A percentile compares a stretch with the other conserved stretches of the same genome.
Conservation (phyloP, 1,140 invertebrate genomes). For the Tetramorium alpestre region DNA sequence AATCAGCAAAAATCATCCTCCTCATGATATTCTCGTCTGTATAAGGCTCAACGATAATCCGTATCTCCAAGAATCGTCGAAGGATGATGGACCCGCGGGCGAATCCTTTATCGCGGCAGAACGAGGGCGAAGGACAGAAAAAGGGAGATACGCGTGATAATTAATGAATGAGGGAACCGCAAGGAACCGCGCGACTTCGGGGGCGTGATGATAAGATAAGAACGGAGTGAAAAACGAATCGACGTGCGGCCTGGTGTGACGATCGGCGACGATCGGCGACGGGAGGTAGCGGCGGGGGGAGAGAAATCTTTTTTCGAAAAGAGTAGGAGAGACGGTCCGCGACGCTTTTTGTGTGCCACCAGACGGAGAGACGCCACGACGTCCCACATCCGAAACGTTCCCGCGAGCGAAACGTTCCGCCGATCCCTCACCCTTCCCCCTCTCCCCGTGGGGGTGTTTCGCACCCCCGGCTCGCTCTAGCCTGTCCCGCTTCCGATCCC, state of each 20-base stretch:
- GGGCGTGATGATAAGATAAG: background rate
- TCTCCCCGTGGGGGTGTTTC: background rate
- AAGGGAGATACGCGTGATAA: background rate
- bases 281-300: background rate
- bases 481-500: background rate
- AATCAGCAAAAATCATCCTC: background rate
- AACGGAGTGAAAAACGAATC: background rate
- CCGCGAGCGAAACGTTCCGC: conserved; percentile 36
- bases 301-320: background rate
- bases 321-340: conserved; percentile 26
- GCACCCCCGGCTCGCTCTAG: background rate
- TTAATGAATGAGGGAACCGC: conserved; percentile 14
- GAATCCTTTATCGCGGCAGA: background rate
- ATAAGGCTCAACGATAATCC: background rate
- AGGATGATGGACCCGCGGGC: background rate
- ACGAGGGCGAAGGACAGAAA: background rate
- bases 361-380: conserved; percentile 78
- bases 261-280: background rate
- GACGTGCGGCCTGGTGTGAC: background rate
- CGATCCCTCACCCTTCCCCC: conserved; percentile 8
- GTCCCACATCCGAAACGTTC: conserved; percentile 74
- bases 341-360: conserved; percentile 76
- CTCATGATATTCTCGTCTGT: background rate
- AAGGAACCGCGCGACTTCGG: background rate
- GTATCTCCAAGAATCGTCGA: background rate